Evolutionary conservation across 2,888 invertebrate genomes (phyloP).

Genomic region (Zygaena filipendulae): DNA sequence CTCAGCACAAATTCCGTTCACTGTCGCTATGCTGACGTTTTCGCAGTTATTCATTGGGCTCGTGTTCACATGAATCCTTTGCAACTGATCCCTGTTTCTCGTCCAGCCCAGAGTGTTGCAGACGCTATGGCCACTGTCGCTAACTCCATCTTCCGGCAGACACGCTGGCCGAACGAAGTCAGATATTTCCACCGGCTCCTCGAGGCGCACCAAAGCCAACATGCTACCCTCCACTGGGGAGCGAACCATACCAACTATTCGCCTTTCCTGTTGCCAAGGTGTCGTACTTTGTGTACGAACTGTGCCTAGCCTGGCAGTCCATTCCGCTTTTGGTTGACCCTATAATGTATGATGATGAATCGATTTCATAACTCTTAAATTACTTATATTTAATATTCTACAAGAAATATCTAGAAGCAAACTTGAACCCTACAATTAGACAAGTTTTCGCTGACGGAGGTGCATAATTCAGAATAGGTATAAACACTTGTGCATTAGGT

Average conservation of each 20-base stretch:
- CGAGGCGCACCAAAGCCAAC: slow-evolving; percentile 82
- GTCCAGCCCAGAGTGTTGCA: slow-evolving; percentile 92
- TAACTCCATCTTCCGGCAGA: slow-evolving; percentile 70
- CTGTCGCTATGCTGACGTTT: slow-evolving; percentile 85
- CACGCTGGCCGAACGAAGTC: slow-evolving; percentile 89
- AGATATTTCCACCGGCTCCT: slow-evolving; percentile 77
- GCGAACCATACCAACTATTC: slow-evolving; percentile 87
- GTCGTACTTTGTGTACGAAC: slow-evolving; percentile 81
- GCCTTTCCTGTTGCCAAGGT: slow-evolving; percentile 88
- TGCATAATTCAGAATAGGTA: no score
- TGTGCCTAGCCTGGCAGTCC: slow-evolving; percentile 83
- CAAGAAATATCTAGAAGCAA: no score
- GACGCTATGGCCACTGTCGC: slow-evolving; percentile 37
- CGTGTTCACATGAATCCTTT: slow-evolving; percentile 80
- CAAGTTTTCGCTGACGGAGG: no score
- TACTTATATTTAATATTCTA: no score
- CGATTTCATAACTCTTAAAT: no score
- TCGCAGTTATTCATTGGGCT: slow-evolving; percentile 85
- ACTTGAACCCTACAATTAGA: no score
- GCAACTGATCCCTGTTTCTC: slow-evolving; percentile 82
- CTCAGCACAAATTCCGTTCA: slow-evolving; percentile 86
- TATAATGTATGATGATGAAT: slow-evolving; percentile 28
- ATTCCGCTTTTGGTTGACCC: slow-evolving; percentile 88
- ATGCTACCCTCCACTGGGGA: slow-evolving; percentile 92
- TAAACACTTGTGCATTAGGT: no score